Evolutionary conservation across 2,113 vertebrate genomes (phyloP).

Genomic region (Abramis brama): DNA sequence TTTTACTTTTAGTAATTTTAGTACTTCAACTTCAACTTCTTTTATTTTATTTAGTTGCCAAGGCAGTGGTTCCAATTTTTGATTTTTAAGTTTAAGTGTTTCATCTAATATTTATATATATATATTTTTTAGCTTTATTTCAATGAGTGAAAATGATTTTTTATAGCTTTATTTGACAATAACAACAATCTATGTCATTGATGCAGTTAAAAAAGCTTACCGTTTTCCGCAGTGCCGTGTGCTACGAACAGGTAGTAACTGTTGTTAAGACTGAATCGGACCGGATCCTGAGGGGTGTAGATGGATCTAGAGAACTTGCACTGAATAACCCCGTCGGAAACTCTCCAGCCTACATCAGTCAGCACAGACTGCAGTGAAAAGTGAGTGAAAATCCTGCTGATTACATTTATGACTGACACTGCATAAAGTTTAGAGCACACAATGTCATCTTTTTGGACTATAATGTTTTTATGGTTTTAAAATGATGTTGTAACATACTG

Average conservation of each 20-base stretch:
- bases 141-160: background rate
- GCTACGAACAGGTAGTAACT: slow-evolving; percentile 86
- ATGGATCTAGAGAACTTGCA: slow-evolving; percentile 81
- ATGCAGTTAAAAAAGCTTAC: slow-evolving; percentile 63
- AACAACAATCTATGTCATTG: background rate
- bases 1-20: no score
- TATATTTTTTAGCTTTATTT: background rate
- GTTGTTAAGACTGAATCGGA: slow-evolving; percentile 77
- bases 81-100: background rate
- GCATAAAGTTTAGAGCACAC: background rate
- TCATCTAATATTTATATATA: background rate
- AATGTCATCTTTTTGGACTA: background rate
- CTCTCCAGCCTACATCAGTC: slow-evolving; percentile 77
- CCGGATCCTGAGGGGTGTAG: slow-evolving; percentile 62
- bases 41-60: background rate
- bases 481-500: background rate
- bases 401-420: background rate
- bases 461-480: slow-evolving; percentile 7
- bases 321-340: slow-evolving; percentile 79
- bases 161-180: background rate
- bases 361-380: slow-evolving; percentile 73
- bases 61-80: background rate
- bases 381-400: background rate
- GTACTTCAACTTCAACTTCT: no score
- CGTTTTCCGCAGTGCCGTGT: slow-evolving; percentile 72